Conservation (phyloP, 2,797 vertebrate species). For the Choloepus didactylus region DNA sequence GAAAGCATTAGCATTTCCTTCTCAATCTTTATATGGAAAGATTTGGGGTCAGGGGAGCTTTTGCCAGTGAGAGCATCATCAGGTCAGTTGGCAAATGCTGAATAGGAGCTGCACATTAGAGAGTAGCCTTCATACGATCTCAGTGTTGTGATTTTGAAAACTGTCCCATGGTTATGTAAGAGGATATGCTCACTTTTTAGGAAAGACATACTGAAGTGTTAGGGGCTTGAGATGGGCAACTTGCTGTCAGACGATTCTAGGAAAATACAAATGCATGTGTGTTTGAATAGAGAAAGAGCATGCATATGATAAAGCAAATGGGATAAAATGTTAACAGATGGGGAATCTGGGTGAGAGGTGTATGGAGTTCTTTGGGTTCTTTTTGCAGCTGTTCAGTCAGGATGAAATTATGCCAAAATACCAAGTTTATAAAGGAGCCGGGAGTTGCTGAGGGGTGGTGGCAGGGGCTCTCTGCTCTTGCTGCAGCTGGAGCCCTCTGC, state of each 20-base stretch:
- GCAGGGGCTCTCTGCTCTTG: neutral
- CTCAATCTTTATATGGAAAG: neutral
- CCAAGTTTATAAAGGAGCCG: neutral
- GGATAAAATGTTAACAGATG: neutral
- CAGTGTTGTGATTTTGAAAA: neutral
- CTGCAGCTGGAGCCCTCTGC: neutral
- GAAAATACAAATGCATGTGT: accelerated
- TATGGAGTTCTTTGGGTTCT: neutral
- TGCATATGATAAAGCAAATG: neutral
- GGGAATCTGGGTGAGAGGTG: neutral
- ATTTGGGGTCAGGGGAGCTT: neutral
- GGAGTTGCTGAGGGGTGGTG: neutral
- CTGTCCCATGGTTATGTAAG: neutral
- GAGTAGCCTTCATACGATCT: neutral
- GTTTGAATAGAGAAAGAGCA: neutral
- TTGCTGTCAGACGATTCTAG: neutral
- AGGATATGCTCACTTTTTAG: neutral
- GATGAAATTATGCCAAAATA: neutral
- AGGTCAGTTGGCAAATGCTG: neutral
- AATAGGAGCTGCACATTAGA: neutral
- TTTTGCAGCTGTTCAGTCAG: neutral
- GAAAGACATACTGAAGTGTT: neutral
- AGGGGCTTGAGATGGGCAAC: neutral
- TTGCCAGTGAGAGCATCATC: neutral
- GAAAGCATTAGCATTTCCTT: accelerated